Percentiles rank a stretch among this genome's conserved stretches.
These are phyloP conservation scores for Genyomyrus donnyi DNA, from an alignment of 2,113 vertebrate species.

Conservation along the genomic window DNA sequence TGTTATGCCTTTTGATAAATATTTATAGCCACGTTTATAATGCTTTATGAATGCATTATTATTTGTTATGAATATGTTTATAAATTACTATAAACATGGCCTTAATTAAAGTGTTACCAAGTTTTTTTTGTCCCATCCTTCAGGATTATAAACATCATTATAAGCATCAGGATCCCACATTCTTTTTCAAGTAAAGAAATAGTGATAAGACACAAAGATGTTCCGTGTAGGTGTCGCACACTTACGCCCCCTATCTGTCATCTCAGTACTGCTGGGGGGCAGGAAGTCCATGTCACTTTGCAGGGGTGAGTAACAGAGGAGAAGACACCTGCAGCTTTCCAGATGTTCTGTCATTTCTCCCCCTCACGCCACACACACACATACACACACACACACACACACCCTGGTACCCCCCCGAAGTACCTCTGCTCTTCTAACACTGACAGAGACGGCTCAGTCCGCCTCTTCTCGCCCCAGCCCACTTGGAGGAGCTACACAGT, in stretches of 20 bases:
- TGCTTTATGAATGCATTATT: no score
- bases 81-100: no score
- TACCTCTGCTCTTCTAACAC: not conserved
- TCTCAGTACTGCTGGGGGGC: constrained; percentile 42
- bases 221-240: constrained; percentile 43
- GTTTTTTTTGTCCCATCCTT: not conserved
- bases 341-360: constrained; percentile 66
- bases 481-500: not conserved
- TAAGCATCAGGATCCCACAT: not conserved
- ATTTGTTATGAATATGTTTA: no score
- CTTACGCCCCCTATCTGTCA: constrained; percentile 53
- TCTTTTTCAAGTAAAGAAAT: not conserved
- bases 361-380: constrained; percentile 12
- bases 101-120: no score
- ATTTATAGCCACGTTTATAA: no score
- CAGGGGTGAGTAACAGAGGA: constrained; percentile 44
- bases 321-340: constrained; percentile 63
- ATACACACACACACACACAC: not conserved
- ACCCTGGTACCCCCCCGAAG: not conserved
- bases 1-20: no score
- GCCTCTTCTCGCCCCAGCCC: constrained; percentile 18
- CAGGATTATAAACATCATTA: not conserved
- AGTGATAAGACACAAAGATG: constrained; percentile 19
- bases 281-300: constrained; percentile 64
- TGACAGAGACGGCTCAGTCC: not conserved